Evolutionary conservation across 2,888 invertebrate genomes (phyloP).

Genomic region (Megalurothrips usitatus): DNA sequence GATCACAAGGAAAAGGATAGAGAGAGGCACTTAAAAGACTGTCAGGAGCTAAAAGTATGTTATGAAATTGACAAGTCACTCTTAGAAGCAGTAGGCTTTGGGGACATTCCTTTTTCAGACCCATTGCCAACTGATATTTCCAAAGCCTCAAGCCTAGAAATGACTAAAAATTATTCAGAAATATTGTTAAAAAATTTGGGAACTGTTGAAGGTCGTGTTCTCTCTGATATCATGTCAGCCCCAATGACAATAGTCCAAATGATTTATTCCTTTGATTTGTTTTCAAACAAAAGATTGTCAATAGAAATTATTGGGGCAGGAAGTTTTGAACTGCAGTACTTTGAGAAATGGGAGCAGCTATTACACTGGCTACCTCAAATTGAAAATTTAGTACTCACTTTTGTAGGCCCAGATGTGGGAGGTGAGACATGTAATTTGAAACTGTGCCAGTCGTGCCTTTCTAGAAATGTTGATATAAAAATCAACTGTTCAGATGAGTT

Average conservation of each 20-base stretch:
- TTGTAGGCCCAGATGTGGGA: slow-evolving; percentile 2
- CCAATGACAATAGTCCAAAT: neutral
- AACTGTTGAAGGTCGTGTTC: neutral
- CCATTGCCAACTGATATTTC: neutral
- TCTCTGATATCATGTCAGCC: neutral
- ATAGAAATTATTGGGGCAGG: neutral
- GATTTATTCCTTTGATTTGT: neutral
- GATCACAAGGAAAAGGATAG: neutral
- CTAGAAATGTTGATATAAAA: neutral
- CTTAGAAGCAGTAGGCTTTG: slow-evolving; percentile 16
- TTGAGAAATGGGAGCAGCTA: slow-evolving; percentile 8
- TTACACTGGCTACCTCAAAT: neutral
- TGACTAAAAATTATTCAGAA: neutral
- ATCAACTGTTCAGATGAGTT: neutral
- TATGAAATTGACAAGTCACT: slow-evolving; percentile 11
- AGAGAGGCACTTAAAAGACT: slow-evolving; percentile 11
- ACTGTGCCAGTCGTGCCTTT: neutral
- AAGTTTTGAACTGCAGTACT: slow-evolving; percentile 3
- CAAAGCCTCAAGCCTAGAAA: neutral
- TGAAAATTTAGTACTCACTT: neutral
- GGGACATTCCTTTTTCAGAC: slow-evolving; percentile 21
- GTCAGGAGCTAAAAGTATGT: neutral
- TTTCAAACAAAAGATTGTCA: neutral
- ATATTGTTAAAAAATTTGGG: neutral
- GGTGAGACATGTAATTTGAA: neutral